Conservation (phyloP, 2,113 vertebrate species). For the Chamaetylas fuelleborni region DNA sequence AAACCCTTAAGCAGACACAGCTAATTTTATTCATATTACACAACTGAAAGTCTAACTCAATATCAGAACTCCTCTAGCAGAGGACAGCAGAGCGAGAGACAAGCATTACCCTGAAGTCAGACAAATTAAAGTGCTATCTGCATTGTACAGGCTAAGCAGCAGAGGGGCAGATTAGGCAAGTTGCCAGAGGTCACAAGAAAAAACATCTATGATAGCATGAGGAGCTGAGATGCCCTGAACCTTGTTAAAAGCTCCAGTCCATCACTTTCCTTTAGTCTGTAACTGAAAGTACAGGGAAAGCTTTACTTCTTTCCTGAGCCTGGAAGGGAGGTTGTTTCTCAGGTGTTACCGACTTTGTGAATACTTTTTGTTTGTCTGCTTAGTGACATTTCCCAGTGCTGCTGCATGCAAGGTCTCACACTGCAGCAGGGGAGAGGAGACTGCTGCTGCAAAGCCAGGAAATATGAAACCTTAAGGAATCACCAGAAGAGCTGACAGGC, state of each 20-base stretch:
- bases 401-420: neutral
- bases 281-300: neutral
- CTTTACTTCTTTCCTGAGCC: neutral
- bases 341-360: neutral
- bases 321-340: neutral
- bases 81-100: neutral
- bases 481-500: neutral
- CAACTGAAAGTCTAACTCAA: neutral
- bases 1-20: neutral
- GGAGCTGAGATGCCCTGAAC: neutral
- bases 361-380: neutral
- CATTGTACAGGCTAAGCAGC: neutral
- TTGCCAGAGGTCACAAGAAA: neutral
- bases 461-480: neutral
- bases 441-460: neutral
- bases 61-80: neutral
- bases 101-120: neutral
- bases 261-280: neutral
- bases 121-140: constrained; percentile 28
- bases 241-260: neutral
- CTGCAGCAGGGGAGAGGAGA: neutral
- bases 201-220: neutral
- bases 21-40: neutral
- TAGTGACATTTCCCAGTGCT: neutral
- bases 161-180: neutral